phyloP scores from a whole-genome alignment of 1,140 invertebrate genomes.

The Anagrus nilaparvatae region DNA sequence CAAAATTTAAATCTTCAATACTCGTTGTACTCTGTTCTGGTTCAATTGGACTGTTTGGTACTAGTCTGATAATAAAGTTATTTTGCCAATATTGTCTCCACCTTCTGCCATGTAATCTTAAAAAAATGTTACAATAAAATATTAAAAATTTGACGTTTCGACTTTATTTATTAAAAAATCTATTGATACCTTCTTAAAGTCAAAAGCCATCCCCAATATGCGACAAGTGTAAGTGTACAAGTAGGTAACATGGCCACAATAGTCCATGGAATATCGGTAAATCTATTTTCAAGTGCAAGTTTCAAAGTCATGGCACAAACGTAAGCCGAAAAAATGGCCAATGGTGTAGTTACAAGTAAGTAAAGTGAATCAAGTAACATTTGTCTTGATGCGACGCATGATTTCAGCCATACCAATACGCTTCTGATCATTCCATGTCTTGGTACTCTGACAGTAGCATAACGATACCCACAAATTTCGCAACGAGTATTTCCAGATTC shows the following conservation, averaged over 20 bases:
- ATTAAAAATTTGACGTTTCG: neutral
- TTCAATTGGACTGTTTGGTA: constrained; percentile 20
- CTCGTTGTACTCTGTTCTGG: constrained; percentile 2
- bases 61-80: constrained; percentile 34
- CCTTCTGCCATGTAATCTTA: constrained; percentile 34
- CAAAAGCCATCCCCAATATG: constrained; percentile 39
- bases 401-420: constrained; percentile 44
- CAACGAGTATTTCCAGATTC: constrained; percentile 50
- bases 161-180: neutral
- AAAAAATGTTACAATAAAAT: constrained; percentile 9
- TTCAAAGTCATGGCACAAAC: constrained; percentile 43
- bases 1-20: too few species aligned
- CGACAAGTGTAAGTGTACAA: constrained; percentile 34
- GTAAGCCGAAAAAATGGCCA: constrained; percentile 47
- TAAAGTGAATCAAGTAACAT: constrained; percentile 46
- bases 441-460: constrained; percentile 44
- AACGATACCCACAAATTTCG: constrained; percentile 49
- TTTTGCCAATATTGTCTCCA: constrained; percentile 37
- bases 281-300: constrained; percentile 29
- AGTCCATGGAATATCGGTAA: constrained; percentile 37
- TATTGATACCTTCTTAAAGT: constrained; percentile 35
- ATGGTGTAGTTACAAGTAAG: constrained; percentile 45
- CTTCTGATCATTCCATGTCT: constrained; percentile 42
- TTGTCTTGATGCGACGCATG: constrained; percentile 47
- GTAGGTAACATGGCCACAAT: constrained; percentile 38